phyloP scores from a whole-genome alignment of 1,140 invertebrate genomes.

The Lasioglossum baleicum region DNA sequence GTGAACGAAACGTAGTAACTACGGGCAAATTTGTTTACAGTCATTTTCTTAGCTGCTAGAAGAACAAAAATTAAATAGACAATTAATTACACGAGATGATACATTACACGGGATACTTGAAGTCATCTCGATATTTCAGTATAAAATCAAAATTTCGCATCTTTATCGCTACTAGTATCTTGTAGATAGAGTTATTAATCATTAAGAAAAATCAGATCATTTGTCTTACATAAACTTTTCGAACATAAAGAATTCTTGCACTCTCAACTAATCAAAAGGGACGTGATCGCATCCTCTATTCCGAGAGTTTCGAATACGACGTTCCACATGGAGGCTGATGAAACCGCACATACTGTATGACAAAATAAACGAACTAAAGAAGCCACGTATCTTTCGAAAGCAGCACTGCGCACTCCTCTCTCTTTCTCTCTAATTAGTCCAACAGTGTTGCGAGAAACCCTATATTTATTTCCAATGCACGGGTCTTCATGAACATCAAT shows the following conservation, averaged over 20 bases:
- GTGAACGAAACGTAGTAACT: slow-evolving; percentile 6
- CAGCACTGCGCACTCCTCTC: no score
- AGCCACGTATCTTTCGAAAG: background rate
- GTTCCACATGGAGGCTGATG: no score
- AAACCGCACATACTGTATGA: no score
- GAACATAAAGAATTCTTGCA: background rate
- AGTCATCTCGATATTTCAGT: no score
- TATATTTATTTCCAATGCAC: no score
- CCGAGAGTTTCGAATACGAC: no score
- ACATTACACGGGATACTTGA: background rate
- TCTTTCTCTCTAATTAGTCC: background rate
- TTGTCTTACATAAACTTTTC: background rate
- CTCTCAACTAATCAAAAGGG: background rate
- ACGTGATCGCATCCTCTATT: no score
- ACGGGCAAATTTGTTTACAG: slow-evolving; percentile 10
- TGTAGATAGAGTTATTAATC: no score
- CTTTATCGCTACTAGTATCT: no score
- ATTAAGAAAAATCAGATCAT: background rate
- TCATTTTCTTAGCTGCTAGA: background rate
- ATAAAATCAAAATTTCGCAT: no score
- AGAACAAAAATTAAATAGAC: background rate
- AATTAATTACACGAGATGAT: background rate
- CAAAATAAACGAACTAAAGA: no score
- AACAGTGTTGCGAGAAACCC: background rate
- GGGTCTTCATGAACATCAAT: background rate